Percentiles rank a stretch among this genome's conserved stretches.
Evolutionary conservation across 1,140 invertebrate genomes (phyloP).

Genomic region (Zaprionus vittiger): DNA sequence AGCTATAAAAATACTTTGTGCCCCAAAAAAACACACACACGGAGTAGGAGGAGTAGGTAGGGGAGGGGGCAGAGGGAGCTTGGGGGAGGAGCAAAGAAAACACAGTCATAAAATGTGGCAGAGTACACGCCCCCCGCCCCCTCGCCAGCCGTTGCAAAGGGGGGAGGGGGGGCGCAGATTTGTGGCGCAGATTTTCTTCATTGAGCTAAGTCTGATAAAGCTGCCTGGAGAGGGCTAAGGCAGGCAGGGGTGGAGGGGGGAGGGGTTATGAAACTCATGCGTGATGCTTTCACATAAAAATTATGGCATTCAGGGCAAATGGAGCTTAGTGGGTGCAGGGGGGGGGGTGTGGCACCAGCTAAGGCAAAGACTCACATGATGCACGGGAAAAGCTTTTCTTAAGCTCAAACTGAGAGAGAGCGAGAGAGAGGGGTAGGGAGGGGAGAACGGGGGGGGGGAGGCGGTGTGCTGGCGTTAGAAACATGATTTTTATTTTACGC

Average conservation of each 20-base stretch:
- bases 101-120: slow-evolving; percentile 67
- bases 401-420: background rate
- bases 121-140: background rate
- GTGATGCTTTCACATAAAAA: slow-evolving; percentile 83
- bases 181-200: slow-evolving; percentile 63
- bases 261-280: slow-evolving; percentile 47
- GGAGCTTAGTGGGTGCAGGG: slow-evolving; percentile 60
- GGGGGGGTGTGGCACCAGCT: slow-evolving; percentile 5
- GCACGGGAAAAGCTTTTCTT: slow-evolving; percentile 36
- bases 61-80: background rate
- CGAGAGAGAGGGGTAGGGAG: background rate
- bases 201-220: slow-evolving; percentile 73
- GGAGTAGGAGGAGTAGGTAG: slow-evolving; percentile 8
- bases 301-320: slow-evolving; percentile 81
- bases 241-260: background rate
- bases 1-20: slow-evolving; percentile 82
- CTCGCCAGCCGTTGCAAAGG: background rate
- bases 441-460: background rate
- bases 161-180: slow-evolving; percentile 29
- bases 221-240: slow-evolving; percentile 2
- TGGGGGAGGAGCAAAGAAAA: slow-evolving; percentile 41
- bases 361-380: slow-evolving; percentile 52
- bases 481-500: slow-evolving; percentile 84
- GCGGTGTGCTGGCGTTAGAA: slow-evolving; percentile 64
- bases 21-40: slow-evolving; percentile 37